phyloP scores from a whole-genome alignment of 2,888 invertebrate genomes.

The Ormyrus thymus region DNA sequence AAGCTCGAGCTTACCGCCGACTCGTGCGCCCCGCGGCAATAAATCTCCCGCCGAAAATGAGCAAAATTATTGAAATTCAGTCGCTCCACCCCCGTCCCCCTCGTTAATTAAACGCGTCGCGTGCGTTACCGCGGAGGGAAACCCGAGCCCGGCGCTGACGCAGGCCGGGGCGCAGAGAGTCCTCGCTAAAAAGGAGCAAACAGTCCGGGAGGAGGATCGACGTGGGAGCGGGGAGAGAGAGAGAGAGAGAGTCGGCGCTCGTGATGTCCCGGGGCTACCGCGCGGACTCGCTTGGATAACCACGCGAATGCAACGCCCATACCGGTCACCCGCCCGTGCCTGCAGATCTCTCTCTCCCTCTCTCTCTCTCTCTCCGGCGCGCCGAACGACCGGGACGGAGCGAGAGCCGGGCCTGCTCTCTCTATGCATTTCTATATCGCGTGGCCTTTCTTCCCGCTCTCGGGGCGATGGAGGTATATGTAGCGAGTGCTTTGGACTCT shows the following conservation, averaged over 20 bases:
- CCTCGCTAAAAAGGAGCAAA: not conserved
- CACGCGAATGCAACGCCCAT: slow-evolving; percentile 65
- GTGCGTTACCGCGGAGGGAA: slow-evolving; percentile 19
- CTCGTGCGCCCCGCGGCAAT: too few species aligned
- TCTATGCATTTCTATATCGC: not conserved
- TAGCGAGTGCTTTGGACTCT: too few species aligned
- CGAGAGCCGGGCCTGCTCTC: not conserved
- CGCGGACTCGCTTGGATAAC: slow-evolving; percentile 63
- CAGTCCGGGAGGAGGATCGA: slow-evolving; percentile 27
- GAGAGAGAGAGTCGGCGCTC: slow-evolving; percentile 57
- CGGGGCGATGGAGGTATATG: too few species aligned
- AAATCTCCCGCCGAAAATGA: slow-evolving; percentile 33
- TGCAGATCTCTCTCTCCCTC: not conserved
- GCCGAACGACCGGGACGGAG: too few species aligned
- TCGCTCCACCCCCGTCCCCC: slow-evolving; percentile 7
- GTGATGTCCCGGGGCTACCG: slow-evolving; percentile 73
- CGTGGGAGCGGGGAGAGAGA: slow-evolving; percentile 46
- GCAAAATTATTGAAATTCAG: slow-evolving; percentile 53
- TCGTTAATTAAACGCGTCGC: slow-evolving; percentile 55
- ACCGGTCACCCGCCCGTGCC: slow-evolving; percentile 61
- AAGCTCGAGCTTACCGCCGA: not conserved
- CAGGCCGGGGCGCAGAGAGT: not conserved
- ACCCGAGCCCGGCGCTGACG: not conserved
- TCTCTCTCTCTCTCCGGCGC: not conserved
- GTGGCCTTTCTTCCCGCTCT: not conserved